Base-by-base conservation (phyloP, 1,140 invertebrate species). In the Popillia japonica region DNA sequence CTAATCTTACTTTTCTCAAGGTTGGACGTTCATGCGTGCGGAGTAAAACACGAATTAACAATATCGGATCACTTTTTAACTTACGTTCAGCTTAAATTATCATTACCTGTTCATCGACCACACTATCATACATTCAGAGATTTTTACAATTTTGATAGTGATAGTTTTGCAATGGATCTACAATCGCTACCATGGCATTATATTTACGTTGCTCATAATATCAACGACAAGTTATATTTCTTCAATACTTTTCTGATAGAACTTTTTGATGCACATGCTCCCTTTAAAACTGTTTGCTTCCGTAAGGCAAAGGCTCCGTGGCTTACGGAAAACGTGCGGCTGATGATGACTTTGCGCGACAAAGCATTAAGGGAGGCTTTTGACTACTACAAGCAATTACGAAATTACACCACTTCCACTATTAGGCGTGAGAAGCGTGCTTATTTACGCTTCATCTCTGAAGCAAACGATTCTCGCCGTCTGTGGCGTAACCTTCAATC, bases 341-440 rank as follows among this genome's bases (percentile, higher is more conserved):
- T 41, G 8, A 40, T 74, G 40, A 74, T 74, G 23, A 11, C 23
- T 17, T 20, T 74, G 7, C 23, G 72, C 7, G 40, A 74, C 40
- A 74, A 41, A 20, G 40, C 72, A 23, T 74, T n/a, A 10, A 11
- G 6, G 40, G 34, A 74, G 40, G 23, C 40, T 74, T 41, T 74
- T n/a, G 40, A 74, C 10, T 41, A 74, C 34, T 74, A 74, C 34
- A 74, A 41, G 40, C 40, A 34, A 40, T 34, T 74, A 41, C 23
- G 72, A 11, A 74, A 74, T 41, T 74, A 14, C 40, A 74, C 72
- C 40, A 74, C 23, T 8, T 27, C 23, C 11, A 6, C 72, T 40
- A 74, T 74, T 40, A 10, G 72, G 9, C n/a, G 72, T 22, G 64
- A 68, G 23, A 68, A 68, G 23, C 17, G 23, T 20, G 10, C 23